phyloP scores from a whole-genome alignment of 2,797 vertebrate genomes.

The Chaetophractus vellerosus region DNA sequence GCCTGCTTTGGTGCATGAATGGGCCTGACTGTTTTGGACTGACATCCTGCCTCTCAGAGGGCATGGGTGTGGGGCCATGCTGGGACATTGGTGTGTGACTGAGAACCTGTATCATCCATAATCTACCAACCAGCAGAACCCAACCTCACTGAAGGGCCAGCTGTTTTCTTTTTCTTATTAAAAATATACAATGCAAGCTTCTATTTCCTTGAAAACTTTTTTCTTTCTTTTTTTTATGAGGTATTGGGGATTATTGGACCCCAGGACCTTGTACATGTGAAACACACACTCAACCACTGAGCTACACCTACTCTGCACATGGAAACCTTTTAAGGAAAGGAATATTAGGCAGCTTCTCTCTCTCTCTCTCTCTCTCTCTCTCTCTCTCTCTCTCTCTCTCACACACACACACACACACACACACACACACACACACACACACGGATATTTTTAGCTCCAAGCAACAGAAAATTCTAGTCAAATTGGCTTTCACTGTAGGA shows the following conservation, averaged over 20 bases:
- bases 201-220: background rate
- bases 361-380: background rate
- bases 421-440: too few relatives aligned
- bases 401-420: background rate
- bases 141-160: background rate
- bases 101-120: background rate
- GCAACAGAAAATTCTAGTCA: constrained; percentile 39
- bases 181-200: background rate
- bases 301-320: background rate
- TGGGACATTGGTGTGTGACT: background rate
- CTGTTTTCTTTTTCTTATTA: constrained; percentile 27
- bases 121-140: background rate
- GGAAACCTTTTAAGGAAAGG: constrained; percentile 18
- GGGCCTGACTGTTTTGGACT: background rate
- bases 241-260: too few relatives aligned
- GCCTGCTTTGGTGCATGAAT: background rate
- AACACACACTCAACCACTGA: too few relatives aligned
- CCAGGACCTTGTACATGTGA: too few relatives aligned
- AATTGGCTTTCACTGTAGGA: background rate
- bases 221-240: too few relatives aligned
- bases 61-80: background rate
- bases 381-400: too few relatives aligned
- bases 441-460: constrained; percentile 36
- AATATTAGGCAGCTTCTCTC: background rate
- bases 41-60: background rate